These are phyloP conservation scores for Siderastrea siderea DNA, from an alignment of 92 coral and sea anemone species.

Conservation along the genomic window DNA sequence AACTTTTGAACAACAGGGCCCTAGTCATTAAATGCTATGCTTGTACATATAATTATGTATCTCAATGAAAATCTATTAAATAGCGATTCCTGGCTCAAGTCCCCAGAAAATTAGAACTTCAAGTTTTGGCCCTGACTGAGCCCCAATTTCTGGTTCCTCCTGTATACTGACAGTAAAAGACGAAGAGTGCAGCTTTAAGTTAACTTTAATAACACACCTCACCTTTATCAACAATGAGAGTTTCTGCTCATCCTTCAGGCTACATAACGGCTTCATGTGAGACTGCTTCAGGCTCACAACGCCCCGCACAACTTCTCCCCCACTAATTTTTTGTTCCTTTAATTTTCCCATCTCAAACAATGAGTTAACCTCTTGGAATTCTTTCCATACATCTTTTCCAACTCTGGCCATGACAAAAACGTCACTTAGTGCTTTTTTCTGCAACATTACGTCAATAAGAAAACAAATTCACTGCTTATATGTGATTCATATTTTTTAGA, in stretches of 20 bases:
- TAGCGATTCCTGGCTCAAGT: too few species aligned
- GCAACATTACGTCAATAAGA: not conserved
- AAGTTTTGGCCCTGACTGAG: not conserved
- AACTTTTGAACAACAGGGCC: too few species aligned
- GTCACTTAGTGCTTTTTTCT: constrained; percentile 28
- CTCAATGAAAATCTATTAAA: too few species aligned
- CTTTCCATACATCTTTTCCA: constrained; percentile 10
- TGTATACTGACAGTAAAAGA: not conserved
- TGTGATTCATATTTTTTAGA: too few species aligned
- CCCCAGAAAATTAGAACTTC: too few species aligned
- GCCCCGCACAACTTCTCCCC: constrained; percentile 1
- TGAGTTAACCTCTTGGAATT: constrained; percentile 22
- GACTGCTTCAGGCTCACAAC: constrained; percentile 13
- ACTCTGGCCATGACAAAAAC: constrained; percentile 26
- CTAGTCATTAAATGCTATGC: too few species aligned
- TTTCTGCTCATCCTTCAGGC: constrained; percentile 21
- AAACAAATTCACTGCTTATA: too few species aligned
- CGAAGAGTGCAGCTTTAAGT: not conserved
- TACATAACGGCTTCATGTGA: constrained; percentile 27
- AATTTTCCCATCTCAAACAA: constrained; percentile 18
- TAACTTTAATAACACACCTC: not conserved
- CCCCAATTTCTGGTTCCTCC: not conserved
- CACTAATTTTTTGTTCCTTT: constrained; percentile 10
- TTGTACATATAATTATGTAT: too few species aligned
- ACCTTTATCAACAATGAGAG: constrained; percentile 1